Conservation (phyloP, 2,113 vertebrate species). For the Rhea americana region DNA sequence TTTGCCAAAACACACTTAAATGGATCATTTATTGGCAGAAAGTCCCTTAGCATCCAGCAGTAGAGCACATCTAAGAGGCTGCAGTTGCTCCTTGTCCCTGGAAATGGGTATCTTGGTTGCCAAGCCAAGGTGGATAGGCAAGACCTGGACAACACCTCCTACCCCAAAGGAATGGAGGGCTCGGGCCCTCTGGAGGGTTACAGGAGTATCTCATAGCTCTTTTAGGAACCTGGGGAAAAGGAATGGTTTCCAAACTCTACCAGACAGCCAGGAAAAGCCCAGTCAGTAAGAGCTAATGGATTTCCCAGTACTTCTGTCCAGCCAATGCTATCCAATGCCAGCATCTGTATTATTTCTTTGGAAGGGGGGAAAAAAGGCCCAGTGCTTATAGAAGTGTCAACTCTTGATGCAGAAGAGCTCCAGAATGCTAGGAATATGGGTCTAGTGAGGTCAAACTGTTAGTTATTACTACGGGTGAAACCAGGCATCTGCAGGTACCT, state of each 20-base stretch:
- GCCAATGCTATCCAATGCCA: not conserved
- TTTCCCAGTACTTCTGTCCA: not conserved
- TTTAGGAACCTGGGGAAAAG: too few relatives aligned
- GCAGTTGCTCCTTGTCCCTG: too few relatives aligned
- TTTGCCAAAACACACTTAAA: too few relatives aligned
- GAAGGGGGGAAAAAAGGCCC: too few relatives aligned
- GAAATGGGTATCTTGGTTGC: too few relatives aligned
- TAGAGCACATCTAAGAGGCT: too few relatives aligned
- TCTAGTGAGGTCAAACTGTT: not conserved
- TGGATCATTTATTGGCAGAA: too few relatives aligned
- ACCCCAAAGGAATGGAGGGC: not conserved
- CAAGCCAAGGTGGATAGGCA: not conserved
- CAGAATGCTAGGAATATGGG: not conserved
- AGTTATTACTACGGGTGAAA: not conserved
- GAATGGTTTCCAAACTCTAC: too few relatives aligned
- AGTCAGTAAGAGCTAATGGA: not conserved
- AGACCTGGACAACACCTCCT: not conserved
- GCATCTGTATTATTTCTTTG: too few relatives aligned
- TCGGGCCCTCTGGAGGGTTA: too few relatives aligned
- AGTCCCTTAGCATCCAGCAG: too few relatives aligned
- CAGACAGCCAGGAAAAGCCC: not conserved
- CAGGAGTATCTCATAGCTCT: too few relatives aligned
- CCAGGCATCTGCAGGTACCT: not conserved
- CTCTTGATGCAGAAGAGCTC: not conserved
- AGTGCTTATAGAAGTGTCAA: not conserved